Conservation (phyloP, 2,797 vertebrate species). For the Odontamblyopus rebecca region DNA sequence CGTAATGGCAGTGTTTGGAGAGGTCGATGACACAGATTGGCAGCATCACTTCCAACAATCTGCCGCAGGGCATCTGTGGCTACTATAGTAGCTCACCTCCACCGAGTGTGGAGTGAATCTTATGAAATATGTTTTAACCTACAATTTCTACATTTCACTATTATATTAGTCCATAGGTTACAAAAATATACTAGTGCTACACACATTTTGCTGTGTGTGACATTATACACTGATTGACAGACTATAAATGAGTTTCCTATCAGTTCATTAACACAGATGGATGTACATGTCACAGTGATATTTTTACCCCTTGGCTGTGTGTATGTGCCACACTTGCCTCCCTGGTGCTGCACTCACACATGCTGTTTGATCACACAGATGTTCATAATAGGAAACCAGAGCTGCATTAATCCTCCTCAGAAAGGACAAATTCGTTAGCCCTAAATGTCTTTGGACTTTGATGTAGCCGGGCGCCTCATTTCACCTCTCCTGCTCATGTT, state of each 20-base stretch:
- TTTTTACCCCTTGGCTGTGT: neutral
- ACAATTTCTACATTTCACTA: too few relatives aligned
- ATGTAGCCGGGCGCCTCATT: slow-evolving; percentile 53
- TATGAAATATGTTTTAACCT: too few relatives aligned
- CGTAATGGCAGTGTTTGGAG: too few relatives aligned
- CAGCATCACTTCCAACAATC: too few relatives aligned
- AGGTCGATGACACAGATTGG: too few relatives aligned
- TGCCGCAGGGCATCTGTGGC: too few relatives aligned
- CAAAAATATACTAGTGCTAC: too few relatives aligned
- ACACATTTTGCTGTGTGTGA: too few relatives aligned
- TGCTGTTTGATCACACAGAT: slow-evolving; percentile 32
- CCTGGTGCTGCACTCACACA: slow-evolving; percentile 9
- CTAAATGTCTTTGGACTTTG: slow-evolving; percentile 75
- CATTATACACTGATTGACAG: neutral
- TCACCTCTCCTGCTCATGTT: slow-evolving; percentile 47
- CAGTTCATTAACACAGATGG: neutral
- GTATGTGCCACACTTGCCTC: slow-evolving; percentile 5
- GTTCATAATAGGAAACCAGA: slow-evolving; percentile 57
- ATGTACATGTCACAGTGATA: neutral
- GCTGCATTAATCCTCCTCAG: slow-evolving; percentile 63
- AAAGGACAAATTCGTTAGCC: slow-evolving; percentile 80
- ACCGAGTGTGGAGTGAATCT: too few relatives aligned
- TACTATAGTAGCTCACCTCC: too few relatives aligned
- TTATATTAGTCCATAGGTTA: too few relatives aligned
- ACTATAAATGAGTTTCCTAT: neutral